Evolutionary conservation across 2,797 vertebrate genomes (phyloP), one percentile per base, ranked within the genome.

Genomic region (Enteromius trimaculatus): DNA sequence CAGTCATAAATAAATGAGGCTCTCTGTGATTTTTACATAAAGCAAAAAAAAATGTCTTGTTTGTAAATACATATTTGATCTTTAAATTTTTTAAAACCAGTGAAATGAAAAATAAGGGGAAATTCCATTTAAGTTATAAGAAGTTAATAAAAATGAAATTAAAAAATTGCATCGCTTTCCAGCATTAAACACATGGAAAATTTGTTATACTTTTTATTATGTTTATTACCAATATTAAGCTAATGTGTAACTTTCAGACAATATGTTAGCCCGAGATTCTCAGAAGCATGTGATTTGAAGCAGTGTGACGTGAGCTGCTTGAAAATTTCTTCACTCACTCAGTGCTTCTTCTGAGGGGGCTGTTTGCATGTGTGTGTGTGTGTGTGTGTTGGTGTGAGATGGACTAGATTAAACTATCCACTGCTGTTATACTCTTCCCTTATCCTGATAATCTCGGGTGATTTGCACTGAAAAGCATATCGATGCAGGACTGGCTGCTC

Each of bases 381-480:
- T 68, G 37, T 84, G 69, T 75, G 69, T 42, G 62, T 84, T 64
- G 44, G 26, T 71, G 83, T 55, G 47, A 81, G 60, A 29, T 53
- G 65, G 49, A 47, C 49, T 68, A 78, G 79, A 58, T 92, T 90
- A 89, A 89, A 79, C 87, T 87, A 86, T 91, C 91, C 91, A 91
- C 66, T 84, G 88, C 90, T 89, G 86, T 88, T 69, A 53, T 89
- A 80, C 79, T 86, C 90, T 92, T 86, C 78, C 81, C 89, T 93
- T 90, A 88, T 92, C 88, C 91, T 82, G 79, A 87, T 93, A 92
- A 94, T 94, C 94, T 93, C 81, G 80, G 87, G 89, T 85, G 84
- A 93, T 93, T 92, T 91, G 85, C 39, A 79, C 86, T 91, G 92
- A 92, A 93, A 92, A 91, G 90, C 92, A 92, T 91, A 95, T 95